These are phyloP conservation scores for Poecilobothrus nobilitatus DNA, from an alignment of 2,888 invertebrate genomes.

Conservation along the genomic window DNA sequence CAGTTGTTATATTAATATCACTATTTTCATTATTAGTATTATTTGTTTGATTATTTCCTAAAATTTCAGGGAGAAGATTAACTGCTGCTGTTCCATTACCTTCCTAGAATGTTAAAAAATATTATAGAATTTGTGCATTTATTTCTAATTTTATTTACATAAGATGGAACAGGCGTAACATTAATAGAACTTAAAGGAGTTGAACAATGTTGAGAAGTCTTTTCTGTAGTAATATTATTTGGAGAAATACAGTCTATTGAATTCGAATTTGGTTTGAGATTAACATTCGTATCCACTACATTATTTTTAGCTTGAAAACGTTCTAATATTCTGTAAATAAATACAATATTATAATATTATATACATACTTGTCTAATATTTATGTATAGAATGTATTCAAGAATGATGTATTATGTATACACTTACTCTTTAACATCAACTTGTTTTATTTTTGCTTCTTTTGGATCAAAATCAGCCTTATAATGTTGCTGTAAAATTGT, in stretches of 20 bases:
- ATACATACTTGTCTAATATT: background rate
- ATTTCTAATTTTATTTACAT: slow-evolving; percentile 12
- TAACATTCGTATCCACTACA: background rate
- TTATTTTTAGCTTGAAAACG: slow-evolving; percentile 11
- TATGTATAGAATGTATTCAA: background rate
- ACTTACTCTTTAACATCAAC: slow-evolving; percentile 17
- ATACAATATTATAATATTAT: background rate
- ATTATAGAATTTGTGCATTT: too few species aligned
- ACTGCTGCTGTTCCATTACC: too few species aligned
- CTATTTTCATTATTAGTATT: background rate
- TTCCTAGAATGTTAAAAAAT: too few species aligned
- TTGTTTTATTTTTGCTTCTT: slow-evolving; percentile 9
- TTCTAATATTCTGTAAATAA: slow-evolving; percentile 10
- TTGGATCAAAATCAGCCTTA: slow-evolving; percentile 17
- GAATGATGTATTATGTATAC: too few species aligned
- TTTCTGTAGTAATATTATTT: background rate
- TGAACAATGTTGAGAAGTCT: slow-evolving; percentile 15
- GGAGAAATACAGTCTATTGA: background rate
- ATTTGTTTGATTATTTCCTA: slow-evolving; percentile 1
- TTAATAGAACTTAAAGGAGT: slow-evolving; percentile 18
- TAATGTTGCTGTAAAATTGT: slow-evolving; percentile 20
- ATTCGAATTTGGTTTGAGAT: background rate
- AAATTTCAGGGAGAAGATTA: slow-evolving; percentile 10
- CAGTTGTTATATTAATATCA: background rate
- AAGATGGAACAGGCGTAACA: slow-evolving; percentile 12